Percentiles rank a stretch among this genome's conserved stretches.
Evolutionary conservation across 2,797 vertebrate genomes (phyloP).

Genomic region (Bufotes viridis): DNA sequence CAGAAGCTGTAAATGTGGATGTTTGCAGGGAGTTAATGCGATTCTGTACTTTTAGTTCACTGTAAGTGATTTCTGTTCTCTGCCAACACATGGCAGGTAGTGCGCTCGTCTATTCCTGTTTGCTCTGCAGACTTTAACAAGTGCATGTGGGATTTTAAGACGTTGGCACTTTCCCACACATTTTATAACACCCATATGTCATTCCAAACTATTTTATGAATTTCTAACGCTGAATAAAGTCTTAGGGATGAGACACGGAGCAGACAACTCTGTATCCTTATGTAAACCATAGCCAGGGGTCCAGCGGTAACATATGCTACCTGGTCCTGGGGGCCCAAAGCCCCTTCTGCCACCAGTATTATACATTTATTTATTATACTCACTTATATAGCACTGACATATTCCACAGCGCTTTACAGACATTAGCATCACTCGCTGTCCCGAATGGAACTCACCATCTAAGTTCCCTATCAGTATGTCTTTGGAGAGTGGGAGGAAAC

Average conservation of each 20-base stretch:
- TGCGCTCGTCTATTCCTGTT: neutral
- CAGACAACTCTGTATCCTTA: neutral
- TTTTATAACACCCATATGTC: conserved; percentile 47
- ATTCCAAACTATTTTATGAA: conserved; percentile 22
- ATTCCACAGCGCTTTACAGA: too few relatives aligned
- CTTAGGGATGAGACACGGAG: neutral
- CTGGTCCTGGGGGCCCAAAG: too few relatives aligned
- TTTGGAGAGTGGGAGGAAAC: too few relatives aligned
- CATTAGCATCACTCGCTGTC: too few relatives aligned
- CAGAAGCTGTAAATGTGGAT: neutral
- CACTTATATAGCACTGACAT: too few relatives aligned
- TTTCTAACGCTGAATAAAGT: neutral
- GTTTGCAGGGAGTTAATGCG: neutral
- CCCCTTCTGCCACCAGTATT: too few relatives aligned
- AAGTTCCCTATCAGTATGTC: too few relatives aligned
- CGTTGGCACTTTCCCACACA: conserved; percentile 29
- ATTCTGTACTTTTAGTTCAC: neutral
- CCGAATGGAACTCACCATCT: too few relatives aligned
- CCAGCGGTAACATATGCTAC: too few relatives aligned
- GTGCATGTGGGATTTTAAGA: conserved; percentile 29
- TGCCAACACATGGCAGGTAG: conserved; percentile 17
- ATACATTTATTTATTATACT: too few relatives aligned
- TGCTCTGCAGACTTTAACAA: conserved; percentile 33
- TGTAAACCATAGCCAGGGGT: too few relatives aligned
- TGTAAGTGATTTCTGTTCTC: conserved; percentile 5